Evolutionary conservation across 2,888 invertebrate species (phyloP).

Genomic region (Iselma pallidipennis): DNA sequence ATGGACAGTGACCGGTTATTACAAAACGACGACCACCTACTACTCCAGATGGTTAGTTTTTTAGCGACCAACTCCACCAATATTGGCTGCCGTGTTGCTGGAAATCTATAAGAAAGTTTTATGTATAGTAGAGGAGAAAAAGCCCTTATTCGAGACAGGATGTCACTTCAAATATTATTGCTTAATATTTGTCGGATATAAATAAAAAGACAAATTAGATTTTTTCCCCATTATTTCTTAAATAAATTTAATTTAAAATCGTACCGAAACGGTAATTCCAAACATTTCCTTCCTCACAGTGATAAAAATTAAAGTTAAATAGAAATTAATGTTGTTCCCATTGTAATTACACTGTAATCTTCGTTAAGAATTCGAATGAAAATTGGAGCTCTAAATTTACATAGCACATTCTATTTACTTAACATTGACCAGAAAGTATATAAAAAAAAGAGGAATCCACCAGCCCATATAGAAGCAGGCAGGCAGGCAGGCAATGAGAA

Average conservation of each 20-base stretch:
- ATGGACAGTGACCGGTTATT: constrained; percentile 38
- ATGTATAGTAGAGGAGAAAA: not conserved
- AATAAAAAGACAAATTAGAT: constrained; percentile 2
- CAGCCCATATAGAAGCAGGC: not conserved
- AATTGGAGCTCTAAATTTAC: constrained; percentile 18
- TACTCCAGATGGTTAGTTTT: not conserved
- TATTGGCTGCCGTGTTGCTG: no score
- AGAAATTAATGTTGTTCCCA: constrained; percentile 18
- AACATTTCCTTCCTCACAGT: constrained; percentile 9
- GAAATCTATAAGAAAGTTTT: no score
- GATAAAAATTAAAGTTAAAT: constrained; percentile 18
- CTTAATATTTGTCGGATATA: constrained; percentile 1
- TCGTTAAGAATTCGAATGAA: constrained; percentile 13
- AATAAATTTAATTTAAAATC: no score
- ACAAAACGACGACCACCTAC: constrained; percentile 21
- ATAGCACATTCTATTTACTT: constrained; percentile 17
- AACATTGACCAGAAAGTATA: constrained; percentile 15
- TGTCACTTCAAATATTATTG: no score
- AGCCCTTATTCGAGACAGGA: no score
- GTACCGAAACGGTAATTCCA: constrained; percentile 11
- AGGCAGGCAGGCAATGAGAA: not conserved
- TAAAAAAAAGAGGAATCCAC: constrained; percentile 9
- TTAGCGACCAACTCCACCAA: not conserved
- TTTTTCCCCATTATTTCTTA: not conserved
- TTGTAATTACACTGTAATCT: constrained; percentile 21